Evolutionary conservation across 2,888 invertebrate genomes (phyloP), one percentile per base, ranked within the genome.

Genomic region (Agelastica alni): DNA sequence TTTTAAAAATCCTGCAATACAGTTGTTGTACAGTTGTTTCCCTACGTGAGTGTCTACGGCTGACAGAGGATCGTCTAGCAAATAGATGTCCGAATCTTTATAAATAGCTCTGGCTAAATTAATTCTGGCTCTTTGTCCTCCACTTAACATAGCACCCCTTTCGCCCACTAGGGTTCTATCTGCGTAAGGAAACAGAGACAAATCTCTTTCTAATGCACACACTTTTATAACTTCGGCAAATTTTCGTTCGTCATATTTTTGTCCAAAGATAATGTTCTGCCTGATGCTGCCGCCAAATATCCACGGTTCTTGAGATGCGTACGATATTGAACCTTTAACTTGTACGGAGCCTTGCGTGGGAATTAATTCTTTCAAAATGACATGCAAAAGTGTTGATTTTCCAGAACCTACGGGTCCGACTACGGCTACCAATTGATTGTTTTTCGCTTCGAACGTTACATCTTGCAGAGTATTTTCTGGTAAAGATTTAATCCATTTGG

Each of bases 231-330:
- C 86, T 55, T 84, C 78, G 72, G 81, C 87, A 73, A 81, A 88
- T 14, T 84, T 80, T 17, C 82, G 80, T 22, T 82, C 78, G 63
- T 87, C 85, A 83, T 83, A 87, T 60, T 81, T 78, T 70, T 83
- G 84, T 0, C 95, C 96, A 75, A 97, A 96, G 1, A 93, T 74
- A 61, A 97, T 92, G 75, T 97, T 97, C 69, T 96, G 93, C n/a
- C 90, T 81, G 0, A 97, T 86, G 58, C 90, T 90, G 16, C 85
- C 87, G 51, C 85, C 85, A 68, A 89, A 89, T 0, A 89, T 71
- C 93, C 93, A 94, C 0, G 94, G 89, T 70, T 93, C 88, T 74
- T 93, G 92, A 42, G 90, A 85, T 1, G 90, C 88, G 10, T 55
- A 58, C 2, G 58, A 58, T 6, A 52, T 22, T 20, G 54, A 30